phyloP scores from a whole-genome alignment of 2,113 vertebrate genomes.

The Xiphorhynchus elegans region DNA sequence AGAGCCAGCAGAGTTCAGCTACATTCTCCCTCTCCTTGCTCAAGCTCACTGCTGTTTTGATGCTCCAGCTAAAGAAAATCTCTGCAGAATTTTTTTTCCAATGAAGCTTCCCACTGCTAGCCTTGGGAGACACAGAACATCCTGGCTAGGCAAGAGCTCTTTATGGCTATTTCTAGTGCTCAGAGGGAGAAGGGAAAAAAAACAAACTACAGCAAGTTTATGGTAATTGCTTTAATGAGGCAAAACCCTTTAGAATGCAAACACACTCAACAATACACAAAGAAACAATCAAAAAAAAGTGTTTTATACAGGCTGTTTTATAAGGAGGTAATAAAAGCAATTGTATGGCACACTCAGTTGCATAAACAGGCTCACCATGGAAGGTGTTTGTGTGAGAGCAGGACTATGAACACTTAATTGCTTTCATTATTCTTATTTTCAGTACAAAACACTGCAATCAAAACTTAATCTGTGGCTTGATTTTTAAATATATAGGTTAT shows the following conservation, averaged over 20 bases:
- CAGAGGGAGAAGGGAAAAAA: slow-evolving; percentile 27
- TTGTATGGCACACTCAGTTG: slow-evolving; percentile 49
- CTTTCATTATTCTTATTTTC: slow-evolving; percentile 62
- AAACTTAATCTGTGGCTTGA: slow-evolving; percentile 41
- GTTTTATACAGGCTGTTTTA: slow-evolving; percentile 73
- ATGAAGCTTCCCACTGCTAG: slow-evolving; percentile 42
- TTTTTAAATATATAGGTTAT: slow-evolving; percentile 50
- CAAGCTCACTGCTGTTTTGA: background rate
- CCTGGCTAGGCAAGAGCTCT: slow-evolving; percentile 51
- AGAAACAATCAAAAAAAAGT: slow-evolving; percentile 74
- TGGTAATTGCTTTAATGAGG: slow-evolving; percentile 77
- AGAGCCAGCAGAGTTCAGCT: background rate
- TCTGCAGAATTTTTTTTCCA: background rate
- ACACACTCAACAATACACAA: slow-evolving; percentile 69
- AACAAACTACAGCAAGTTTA: slow-evolving; percentile 66
- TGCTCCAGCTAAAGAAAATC: slow-evolving; percentile 34
- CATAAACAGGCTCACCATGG: slow-evolving; percentile 68
- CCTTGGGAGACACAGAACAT: slow-evolving; percentile 42
- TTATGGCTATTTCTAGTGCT: slow-evolving; percentile 65
- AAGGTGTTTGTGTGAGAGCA: slow-evolving; percentile 59
- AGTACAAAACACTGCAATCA: slow-evolving; percentile 52
- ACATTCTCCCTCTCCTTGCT: background rate
- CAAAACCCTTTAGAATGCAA: slow-evolving; percentile 57
- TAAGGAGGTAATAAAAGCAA: slow-evolving; percentile 50
- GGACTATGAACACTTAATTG: slow-evolving; percentile 62